These are phyloP conservation scores for Melanotaenia pygmaea DNA, from an alignment of 2,797 vertebrate species.

Conservation along the genomic window DNA sequence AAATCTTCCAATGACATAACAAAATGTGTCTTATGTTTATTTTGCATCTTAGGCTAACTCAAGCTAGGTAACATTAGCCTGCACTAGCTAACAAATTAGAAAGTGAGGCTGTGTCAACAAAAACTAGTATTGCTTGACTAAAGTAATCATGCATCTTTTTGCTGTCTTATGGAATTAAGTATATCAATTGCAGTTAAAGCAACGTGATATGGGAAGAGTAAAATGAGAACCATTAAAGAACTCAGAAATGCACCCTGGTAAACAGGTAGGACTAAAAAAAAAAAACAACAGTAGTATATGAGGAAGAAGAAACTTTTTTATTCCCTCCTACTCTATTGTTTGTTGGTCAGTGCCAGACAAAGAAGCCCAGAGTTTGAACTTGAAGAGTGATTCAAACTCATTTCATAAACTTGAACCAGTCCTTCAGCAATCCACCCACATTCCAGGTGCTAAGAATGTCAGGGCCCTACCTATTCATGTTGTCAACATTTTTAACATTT, in stretches of 20 bases:
- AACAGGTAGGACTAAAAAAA: not conserved
- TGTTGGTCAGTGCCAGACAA: not conserved
- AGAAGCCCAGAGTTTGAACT: not conserved
- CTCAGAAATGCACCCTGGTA: not conserved
- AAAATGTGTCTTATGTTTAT: no score
- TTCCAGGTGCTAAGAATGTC: constrained; percentile 36
- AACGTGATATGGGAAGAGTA: no score
- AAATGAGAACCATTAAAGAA: not conserved
- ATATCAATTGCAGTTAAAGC: no score
- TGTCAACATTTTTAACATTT: not conserved
- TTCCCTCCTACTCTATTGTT: constrained; percentile 28
- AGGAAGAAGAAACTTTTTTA: constrained; percentile 1
- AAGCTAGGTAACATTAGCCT: no score
- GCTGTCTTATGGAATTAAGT: no score
- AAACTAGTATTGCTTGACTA: no score
- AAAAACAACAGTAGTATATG: no score
- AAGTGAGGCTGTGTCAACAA: no score
- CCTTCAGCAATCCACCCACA: constrained; percentile 63
- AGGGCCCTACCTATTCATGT: constrained; percentile 16
- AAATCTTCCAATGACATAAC: no score
- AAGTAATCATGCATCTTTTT: no score
- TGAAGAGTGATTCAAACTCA: not conserved
- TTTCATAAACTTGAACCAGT: constrained; percentile 62
- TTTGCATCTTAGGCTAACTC: no score
- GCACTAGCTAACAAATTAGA: no score